Evolutionary conservation across 2,888 invertebrate species (phyloP).

Genomic region (Eristalis arbustorum): DNA sequence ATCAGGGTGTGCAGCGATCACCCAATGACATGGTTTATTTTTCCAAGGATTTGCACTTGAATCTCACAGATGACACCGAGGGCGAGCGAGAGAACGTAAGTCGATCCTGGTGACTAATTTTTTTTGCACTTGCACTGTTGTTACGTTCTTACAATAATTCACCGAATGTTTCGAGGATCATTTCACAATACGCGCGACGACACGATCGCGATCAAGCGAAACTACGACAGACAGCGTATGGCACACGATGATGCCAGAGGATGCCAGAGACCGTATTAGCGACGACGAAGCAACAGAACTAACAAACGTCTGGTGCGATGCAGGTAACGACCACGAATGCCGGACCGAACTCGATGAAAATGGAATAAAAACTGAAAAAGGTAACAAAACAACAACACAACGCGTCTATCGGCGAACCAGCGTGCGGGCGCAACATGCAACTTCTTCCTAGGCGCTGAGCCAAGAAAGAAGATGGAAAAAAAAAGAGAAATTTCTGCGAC

Average conservation of each 20-base stretch:
- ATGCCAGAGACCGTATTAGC: not conserved
- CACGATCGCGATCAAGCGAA: not conserved
- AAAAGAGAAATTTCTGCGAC: conserved; percentile 37
- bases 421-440: conserved; percentile 35
- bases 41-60: not conserved
- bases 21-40: conserved; percentile 37
- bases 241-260: not conserved
- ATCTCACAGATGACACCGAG: not conserved
- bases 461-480: conserved; percentile 44
- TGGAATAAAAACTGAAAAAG: conserved; percentile 65
- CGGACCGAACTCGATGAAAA: conserved; percentile 58
- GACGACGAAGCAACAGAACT: conserved; percentile 15
- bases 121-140: not conserved
- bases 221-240: not conserved
- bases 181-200: not conserved
- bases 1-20: conserved; percentile 41
- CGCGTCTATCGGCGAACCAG: conserved; percentile 4
- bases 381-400: conserved; percentile 47
- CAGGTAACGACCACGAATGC: conserved; percentile 57
- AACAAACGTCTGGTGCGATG: conserved; percentile 54
- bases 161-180: not conserved
- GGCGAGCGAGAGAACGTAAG: too few relatives aligned
- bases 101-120: not conserved
- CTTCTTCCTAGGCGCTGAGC: conserved; percentile 35
- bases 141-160: not conserved